These are phyloP conservation scores for Chaenodraco wilsoni DNA, from an alignment of 2,797 vertebrate species.

Conservation along the genomic window DNA sequence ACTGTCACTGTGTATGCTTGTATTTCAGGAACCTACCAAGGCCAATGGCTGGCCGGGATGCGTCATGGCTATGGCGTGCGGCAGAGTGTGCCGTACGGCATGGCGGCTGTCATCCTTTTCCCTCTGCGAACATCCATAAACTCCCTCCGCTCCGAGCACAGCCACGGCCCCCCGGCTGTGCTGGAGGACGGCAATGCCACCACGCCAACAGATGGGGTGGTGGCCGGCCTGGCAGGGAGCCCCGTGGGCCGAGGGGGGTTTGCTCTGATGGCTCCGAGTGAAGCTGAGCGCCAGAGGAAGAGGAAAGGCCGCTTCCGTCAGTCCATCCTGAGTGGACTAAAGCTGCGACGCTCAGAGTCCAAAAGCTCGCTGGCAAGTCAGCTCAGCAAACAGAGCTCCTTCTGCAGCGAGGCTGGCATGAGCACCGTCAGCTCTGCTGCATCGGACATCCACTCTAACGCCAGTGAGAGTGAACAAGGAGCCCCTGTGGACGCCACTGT, in stretches of 20 bases:
- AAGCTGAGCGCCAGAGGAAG: slow-evolving; percentile 92
- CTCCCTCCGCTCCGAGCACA: slow-evolving; percentile 96
- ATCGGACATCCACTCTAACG: slow-evolving; percentile 96
- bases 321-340: slow-evolving; percentile 95
- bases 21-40: slow-evolving; percentile 92
- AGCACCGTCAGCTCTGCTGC: slow-evolving; percentile 96
- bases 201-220: slow-evolving; percentile 74
- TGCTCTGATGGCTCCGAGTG: slow-evolving; percentile 92
- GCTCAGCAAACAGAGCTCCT: slow-evolving; percentile 98
- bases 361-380: slow-evolving; percentile 98
- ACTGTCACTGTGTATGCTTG: slow-evolving; percentile 23
- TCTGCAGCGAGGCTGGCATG: slow-evolving; percentile 97
- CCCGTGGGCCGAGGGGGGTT: slow-evolving; percentile 95
- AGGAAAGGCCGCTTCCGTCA: slow-evolving; percentile 96
- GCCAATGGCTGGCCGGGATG: slow-evolving; percentile 97
- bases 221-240: slow-evolving; percentile 84
- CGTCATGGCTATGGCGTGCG: slow-evolving; percentile 96
- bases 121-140: slow-evolving; percentile 98
- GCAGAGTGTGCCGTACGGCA: slow-evolving; percentile 98
- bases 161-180: slow-evolving; percentile 88
- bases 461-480: slow-evolving; percentile 92
- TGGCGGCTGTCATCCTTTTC: slow-evolving; percentile 98
- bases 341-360: slow-evolving; percentile 96
- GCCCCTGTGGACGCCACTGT: slow-evolving; percentile 94
- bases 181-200: slow-evolving; percentile 82